phyloP scores from a whole-genome alignment of 2,888 invertebrate species.

The Leptopilina drosophilae region DNA sequence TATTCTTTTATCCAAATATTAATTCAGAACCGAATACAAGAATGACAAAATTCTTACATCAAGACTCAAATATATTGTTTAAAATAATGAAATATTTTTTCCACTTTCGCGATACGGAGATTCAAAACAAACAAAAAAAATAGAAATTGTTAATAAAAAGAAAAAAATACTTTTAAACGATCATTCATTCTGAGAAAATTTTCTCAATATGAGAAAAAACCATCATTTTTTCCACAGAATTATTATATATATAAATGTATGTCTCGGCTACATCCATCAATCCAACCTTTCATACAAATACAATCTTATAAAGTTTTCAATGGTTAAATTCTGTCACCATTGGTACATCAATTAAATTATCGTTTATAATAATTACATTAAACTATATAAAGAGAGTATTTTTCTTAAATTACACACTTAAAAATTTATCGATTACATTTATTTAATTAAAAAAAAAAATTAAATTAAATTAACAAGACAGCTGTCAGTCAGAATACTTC shows the following conservation, averaged over 20 bases:
- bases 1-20: too few species aligned
- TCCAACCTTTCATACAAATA: constrained; percentile 53
- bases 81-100: background rate
- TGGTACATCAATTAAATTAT: constrained; percentile 49
- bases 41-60: too few species aligned
- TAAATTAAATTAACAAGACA: constrained; percentile 57
- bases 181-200: constrained; percentile 54
- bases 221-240: constrained; percentile 51
- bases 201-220: constrained; percentile 75
- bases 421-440: constrained; percentile 51
- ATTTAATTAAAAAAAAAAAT: constrained; percentile 30
- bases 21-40: too few species aligned
- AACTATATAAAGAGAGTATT: constrained; percentile 58
- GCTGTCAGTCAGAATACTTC: constrained; percentile 50
- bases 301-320: constrained; percentile 46
- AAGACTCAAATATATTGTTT: too few species aligned
- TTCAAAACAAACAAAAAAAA: constrained; percentile 50
- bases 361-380: constrained; percentile 53
- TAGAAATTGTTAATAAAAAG: constrained; percentile 34
- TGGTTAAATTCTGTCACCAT: constrained; percentile 37
- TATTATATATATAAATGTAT: constrained; percentile 57
- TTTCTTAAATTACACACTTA: constrained; percentile 50
- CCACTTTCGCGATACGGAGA: constrained; percentile 49
- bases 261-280: constrained; percentile 54
- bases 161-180: background rate